phyloP scores from a whole-genome alignment of 2,888 invertebrate genomes.

The Agrochola macilenta region DNA sequence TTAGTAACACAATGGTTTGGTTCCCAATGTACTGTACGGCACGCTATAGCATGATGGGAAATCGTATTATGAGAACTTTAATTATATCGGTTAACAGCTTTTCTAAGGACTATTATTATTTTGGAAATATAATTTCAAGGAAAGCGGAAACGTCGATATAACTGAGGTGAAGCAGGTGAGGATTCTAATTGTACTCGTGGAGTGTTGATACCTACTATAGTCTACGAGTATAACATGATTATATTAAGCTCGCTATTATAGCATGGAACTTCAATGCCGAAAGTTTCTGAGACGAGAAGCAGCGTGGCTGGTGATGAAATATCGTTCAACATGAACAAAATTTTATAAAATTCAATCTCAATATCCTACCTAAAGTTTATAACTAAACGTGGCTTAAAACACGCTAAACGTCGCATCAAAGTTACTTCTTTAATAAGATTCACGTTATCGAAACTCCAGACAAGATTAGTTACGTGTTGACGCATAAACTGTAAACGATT shows the following conservation, averaged over 20 bases:
- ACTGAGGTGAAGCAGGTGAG: conserved; percentile 17
- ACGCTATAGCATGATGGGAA: conserved; percentile 69
- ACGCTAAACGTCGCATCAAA: conserved; percentile 42
- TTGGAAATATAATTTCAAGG: conserved; percentile 26
- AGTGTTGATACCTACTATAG: background rate
- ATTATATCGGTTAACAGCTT: conserved; percentile 57
- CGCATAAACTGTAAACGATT: conserved; percentile 58
- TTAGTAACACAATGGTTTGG: conserved; percentile 49
- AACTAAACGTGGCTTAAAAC: conserved; percentile 39
- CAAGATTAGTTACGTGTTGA: conserved; percentile 65
- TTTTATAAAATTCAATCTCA: background rate
- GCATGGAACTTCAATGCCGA: background rate
- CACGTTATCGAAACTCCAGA: conserved; percentile 55
- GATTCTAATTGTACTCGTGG: background rate
- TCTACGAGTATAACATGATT: background rate
- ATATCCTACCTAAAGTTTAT: conserved; percentile 27
- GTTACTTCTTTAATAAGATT: conserved; percentile 56
- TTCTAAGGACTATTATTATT: conserved; percentile 48
- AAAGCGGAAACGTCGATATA: conserved; percentile 30
- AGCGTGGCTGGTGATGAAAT: background rate
- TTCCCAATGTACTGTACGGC: conserved; percentile 54
- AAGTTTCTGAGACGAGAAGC: background rate
- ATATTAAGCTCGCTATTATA: background rate
- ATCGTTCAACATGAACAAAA: no score
- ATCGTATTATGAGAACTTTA: conserved; percentile 67